A percentile compares a stretch with the other conserved stretches of the same genome.
These are phyloP conservation scores for Oreochromis grahami DNA, from an alignment of 2,797 vertebrate genomes.

Conservation along the genomic window DNA sequence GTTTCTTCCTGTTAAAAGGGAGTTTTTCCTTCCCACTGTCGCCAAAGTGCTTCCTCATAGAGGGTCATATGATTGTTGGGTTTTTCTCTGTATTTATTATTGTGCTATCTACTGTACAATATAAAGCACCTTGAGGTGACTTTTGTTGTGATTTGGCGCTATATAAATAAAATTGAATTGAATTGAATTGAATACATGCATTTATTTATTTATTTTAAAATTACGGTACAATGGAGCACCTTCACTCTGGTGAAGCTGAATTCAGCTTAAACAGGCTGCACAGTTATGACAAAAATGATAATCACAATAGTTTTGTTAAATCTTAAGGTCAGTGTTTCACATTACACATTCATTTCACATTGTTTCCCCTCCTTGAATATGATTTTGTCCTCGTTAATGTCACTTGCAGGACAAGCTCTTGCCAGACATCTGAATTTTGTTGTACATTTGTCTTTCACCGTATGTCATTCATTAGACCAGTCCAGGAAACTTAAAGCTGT, in stretches of 20 bases:
- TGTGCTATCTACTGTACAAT: no score
- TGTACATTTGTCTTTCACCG: neutral
- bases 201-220: neutral
- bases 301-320: neutral
- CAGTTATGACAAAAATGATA: neutral
- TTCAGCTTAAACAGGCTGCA: neutral
- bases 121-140: no score
- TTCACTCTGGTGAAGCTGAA: neutral
- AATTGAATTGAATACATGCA: no score
- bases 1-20: no score
- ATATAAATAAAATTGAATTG: no score
- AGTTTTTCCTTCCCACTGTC: no score
- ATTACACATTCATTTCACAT: neutral
- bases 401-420: neutral
- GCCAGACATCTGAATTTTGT: neutral
- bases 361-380: neutral
- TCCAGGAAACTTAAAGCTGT: neutral
- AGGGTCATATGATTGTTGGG: no score
- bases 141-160: no score
- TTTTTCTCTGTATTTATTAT: no score
- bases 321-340: neutral
- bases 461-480: neutral
- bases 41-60: no score
- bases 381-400: neutral
- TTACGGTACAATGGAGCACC: rapidly evolving